Evolutionary conservation across 2,888 invertebrate genomes (phyloP), one percentile per base, ranked within the genome.

Genomic region (Lutraria lutraria): DNA sequence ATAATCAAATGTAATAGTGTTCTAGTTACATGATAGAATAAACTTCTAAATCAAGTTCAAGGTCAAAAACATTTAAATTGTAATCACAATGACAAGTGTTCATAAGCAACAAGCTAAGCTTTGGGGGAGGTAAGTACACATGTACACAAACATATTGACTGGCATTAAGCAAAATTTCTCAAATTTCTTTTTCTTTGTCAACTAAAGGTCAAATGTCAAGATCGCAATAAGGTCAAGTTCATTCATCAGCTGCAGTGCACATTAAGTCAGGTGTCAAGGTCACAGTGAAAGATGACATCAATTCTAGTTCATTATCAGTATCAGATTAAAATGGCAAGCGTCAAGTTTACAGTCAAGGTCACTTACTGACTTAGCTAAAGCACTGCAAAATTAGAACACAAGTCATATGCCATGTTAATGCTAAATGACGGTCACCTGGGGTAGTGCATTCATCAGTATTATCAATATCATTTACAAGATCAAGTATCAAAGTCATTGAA

Each of bases 101-200:
- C 31, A 34, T 76, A 76, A 76, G 76, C 76, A 76, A 34, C 31
- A 76, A 76, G 76, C 76, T 19, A 76, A 76, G 76, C 76, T 76
- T 72, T 16, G 76, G 76, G 76, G 31, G 34, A 76, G 21, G 34
- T 13, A 3, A 76, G 29, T 16, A n/a, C 21, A 31, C 76, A 76
- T 34, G 4, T 15, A 31, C 76, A 76, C 15, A 76, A 76, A 31
- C 25, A 76, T 25, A 68, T 19, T 76, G 76, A 15, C 76, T 16
- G 76, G 76, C 31, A 76, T 19, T 25, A 15, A 76, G 29, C 25
- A 29, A 72, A n/a, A 31, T 4, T 72, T 15, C 12, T 6, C n/a
- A 13, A 72, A 31, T 8, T 10, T 72, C 25, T 29, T 29, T 29
- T 13, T 0, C 3, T 12, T 25, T 15, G 29, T 13, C 29, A n/a